A percentile compares a stretch with the other conserved stretches of the same genome.
These are phyloP conservation scores for Propithecus perrieri DNA, from an alignment of 2,797 vertebrate species.

Conservation along the genomic window DNA sequence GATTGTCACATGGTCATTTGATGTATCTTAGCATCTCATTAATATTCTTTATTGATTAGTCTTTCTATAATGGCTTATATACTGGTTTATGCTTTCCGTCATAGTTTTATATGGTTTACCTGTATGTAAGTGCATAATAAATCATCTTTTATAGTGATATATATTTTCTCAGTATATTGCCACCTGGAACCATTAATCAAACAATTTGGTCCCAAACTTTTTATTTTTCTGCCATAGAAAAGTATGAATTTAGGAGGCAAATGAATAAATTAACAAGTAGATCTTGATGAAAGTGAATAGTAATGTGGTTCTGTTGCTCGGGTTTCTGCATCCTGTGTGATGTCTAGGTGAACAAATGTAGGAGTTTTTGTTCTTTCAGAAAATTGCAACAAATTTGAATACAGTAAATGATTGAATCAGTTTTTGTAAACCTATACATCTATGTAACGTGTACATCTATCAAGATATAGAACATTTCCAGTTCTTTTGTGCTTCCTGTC, in stretches of 20 bases:
- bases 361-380: not conserved
- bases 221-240: not conserved
- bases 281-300: not conserved
- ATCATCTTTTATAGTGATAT: not conserved
- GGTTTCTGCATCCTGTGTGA: not conserved
- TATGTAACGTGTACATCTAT: not conserved
- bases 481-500: not conserved
- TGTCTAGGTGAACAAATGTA: not conserved
- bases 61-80: not conserved
- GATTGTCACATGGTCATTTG: not conserved
- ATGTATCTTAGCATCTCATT: not conserved
- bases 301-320: not conserved
- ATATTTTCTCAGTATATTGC: not conserved
- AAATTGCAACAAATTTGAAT: not conserved
- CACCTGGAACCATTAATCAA: not conserved
- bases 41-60: not conserved
- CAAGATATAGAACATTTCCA: not conserved
- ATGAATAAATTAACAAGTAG: not conserved
- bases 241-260: constrained; percentile 16
- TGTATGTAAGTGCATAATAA: not conserved
- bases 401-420: not conserved
- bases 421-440: not conserved
- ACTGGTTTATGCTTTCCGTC: not conserved
- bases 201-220: not conserved
- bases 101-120: not conserved